These are phyloP conservation scores for Emmelina monodactyla DNA, from an alignment of 2,888 invertebrate genomes.

Conservation along the genomic window DNA sequence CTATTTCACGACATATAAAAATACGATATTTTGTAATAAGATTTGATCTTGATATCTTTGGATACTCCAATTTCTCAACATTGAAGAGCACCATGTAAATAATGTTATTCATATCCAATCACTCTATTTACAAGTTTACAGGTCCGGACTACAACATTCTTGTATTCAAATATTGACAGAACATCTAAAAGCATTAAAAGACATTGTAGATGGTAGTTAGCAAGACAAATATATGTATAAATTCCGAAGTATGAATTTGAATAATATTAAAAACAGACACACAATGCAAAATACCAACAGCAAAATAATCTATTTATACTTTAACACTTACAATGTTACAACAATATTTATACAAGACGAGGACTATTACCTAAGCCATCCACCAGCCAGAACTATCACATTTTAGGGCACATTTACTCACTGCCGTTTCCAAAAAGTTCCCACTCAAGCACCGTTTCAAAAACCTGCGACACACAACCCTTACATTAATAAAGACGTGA, in stretches of 20 bases:
- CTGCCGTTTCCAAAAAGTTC: conserved; percentile 18
- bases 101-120: too few species aligned
- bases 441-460: conserved; percentile 18
- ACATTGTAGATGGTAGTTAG: too few species aligned
- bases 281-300: conserved; percentile 35
- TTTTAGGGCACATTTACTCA: conserved; percentile 41
- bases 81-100: too few species aligned
- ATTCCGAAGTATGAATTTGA: conserved; percentile 25
- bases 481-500: too few species aligned
- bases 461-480: background rate
- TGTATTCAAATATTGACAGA: too few species aligned
- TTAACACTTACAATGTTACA: conserved; percentile 49
- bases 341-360: conserved; percentile 42
- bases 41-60: too few species aligned
- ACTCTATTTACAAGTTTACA: too few species aligned
- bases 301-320: conserved; percentile 41
- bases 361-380: conserved; percentile 22
- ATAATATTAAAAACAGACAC: conserved; percentile 61
- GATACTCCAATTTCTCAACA: too few species aligned
- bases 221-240: conserved; percentile 1
- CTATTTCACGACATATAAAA: too few species aligned
- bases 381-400: conserved; percentile 37
- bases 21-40: too few species aligned
- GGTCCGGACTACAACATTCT: too few species aligned
- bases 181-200: too few species aligned